These are phyloP conservation scores for Cyphomyrus discorhynchus DNA, from an alignment of 2,113 vertebrate species.

Conservation along the genomic window DNA sequence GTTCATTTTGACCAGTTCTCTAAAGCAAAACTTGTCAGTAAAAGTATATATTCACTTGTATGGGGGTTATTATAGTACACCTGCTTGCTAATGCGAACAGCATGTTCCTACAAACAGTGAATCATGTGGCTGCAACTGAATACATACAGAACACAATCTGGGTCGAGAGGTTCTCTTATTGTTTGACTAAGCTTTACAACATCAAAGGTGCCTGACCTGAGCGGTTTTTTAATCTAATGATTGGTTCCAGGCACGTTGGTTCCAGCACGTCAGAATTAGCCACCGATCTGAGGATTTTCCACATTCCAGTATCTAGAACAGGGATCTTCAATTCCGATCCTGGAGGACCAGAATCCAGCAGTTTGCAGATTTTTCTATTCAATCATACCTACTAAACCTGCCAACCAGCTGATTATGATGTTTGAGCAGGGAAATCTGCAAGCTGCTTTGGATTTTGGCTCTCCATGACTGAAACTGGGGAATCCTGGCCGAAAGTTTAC, in stretches of 20 bases:
- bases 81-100: background rate
- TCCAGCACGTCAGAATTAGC: too few species aligned
- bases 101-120: background rate
- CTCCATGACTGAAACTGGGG: background rate
- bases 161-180: background rate
- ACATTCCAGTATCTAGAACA: too few species aligned
- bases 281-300: too few species aligned
- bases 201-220: background rate
- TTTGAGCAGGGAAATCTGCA: too few species aligned
- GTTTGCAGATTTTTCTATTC: too few species aligned
- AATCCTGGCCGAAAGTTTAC: background rate
- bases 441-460: background rate
- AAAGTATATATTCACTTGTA: background rate
- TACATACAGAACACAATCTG: background rate
- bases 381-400: too few species aligned
- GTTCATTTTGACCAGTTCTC: too few species aligned
- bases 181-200: background rate
- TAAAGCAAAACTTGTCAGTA: background rate
- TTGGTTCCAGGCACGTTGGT: background rate
- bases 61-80: background rate
- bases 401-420: too few species aligned
- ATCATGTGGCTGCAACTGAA: background rate
- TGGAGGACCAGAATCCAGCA: too few species aligned
- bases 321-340: too few species aligned
- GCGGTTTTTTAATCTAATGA: background rate